Evolutionary conservation across 1,140 invertebrate genomes (phyloP).

Genomic region (Aphaenogaster floridana): DNA sequence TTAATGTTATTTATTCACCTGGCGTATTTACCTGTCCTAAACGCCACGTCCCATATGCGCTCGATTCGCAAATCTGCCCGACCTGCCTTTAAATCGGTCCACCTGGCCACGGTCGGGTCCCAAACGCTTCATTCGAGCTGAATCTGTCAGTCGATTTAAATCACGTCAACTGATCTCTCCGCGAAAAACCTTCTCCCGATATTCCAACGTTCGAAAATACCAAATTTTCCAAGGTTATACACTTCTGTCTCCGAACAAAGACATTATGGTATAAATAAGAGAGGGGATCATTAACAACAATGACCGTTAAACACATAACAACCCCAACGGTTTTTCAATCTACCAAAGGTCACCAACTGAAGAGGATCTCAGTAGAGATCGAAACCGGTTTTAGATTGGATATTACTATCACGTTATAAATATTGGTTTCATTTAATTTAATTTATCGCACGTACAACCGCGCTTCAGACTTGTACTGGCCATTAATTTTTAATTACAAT

Average conservation of each 20-base stretch:
- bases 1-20: constrained; percentile 49
- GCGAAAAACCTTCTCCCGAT: neutral
- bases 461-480: no score
- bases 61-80: constrained; percentile 19
- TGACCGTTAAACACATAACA: no score
- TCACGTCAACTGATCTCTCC: neutral
- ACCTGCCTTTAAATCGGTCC: constrained; percentile 8
- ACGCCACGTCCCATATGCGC: neutral
- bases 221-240: neutral
- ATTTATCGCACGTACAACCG: no score
- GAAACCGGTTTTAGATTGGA: no score
- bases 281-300: no score
- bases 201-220: neutral
- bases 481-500: no score
- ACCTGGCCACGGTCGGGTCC: neutral
- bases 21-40: constrained; percentile 35
- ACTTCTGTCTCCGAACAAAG: neutral
- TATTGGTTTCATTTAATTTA: no score
- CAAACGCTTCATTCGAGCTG: neutral
- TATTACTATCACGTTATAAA: no score
- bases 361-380: no score
- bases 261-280: no score
- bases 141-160: constrained; percentile 13
- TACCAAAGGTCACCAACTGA: no score
- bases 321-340: no score